phyloP scores from a whole-genome alignment of 2,113 vertebrate species.

The Salvelinus alpinus region DNA sequence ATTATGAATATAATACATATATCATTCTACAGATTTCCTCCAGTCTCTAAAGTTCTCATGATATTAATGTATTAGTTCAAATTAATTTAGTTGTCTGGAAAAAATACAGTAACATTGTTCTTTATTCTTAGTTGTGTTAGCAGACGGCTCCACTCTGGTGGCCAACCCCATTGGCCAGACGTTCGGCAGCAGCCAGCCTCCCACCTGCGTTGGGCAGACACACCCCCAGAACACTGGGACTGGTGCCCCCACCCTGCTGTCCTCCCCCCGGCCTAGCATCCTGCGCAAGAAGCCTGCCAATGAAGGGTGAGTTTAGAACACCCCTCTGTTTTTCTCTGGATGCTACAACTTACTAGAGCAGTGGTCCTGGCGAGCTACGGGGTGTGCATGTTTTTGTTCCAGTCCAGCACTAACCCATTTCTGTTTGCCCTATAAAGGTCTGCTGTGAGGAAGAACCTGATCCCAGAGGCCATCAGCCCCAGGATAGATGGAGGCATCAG shows the following conservation, averaged over 20 bases:
- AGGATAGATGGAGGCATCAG: constrained; percentile 79
- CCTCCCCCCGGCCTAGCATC: constrained; percentile 86
- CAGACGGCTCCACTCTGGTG: constrained; percentile 84
- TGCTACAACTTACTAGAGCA: too few species aligned
- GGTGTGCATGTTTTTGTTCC: background rate
- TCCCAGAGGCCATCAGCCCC: constrained; percentile 78
- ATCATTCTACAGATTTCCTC: background rate
- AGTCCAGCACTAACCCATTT: background rate
- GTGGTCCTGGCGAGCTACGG: background rate
- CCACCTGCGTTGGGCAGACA: constrained; percentile 81
- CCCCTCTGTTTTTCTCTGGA: background rate
- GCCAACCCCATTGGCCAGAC: constrained; percentile 84
- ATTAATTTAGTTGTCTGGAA: too few species aligned
- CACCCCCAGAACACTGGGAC: constrained; percentile 80
- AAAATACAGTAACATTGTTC: background rate
- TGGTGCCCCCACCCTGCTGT: constrained; percentile 78
- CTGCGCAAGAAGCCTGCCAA: constrained; percentile 86
- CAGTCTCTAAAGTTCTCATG: too few species aligned
- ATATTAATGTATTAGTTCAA: too few species aligned
- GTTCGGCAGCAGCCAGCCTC: constrained; percentile 78
- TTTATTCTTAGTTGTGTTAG: constrained; percentile 76
- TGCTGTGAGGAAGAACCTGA: constrained; percentile 83
- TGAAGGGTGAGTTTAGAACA: constrained; percentile 77
- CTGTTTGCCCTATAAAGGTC: constrained; percentile 59
- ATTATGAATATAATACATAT: too few species aligned